Percentiles rank a stretch among this genome's conserved stretches.
Conservation (phyloP, 2,113 vertebrate genomes). For the Circaetus gallicus region DNA sequence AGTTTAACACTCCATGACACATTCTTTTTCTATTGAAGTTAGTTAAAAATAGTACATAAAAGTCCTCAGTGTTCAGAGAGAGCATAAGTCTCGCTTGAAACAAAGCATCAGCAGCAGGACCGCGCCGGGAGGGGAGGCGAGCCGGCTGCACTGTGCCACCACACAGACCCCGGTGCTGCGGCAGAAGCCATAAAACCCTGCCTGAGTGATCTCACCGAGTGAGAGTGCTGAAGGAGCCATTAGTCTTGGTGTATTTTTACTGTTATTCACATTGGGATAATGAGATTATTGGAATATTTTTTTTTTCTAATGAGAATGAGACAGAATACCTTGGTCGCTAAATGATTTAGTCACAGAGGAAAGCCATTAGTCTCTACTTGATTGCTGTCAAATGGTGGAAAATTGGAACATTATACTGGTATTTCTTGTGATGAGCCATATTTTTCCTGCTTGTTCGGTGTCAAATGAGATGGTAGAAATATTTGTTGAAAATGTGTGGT, state of each 20-base stretch:
- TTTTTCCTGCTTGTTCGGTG: slow-evolving; percentile 58
- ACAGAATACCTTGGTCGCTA: slow-evolving; percentile 83
- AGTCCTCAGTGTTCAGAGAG: neutral
- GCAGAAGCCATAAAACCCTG: slow-evolving; percentile 34
- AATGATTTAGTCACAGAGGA: slow-evolving; percentile 83
- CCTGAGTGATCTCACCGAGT: slow-evolving; percentile 60
- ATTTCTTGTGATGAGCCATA: slow-evolving; percentile 79
- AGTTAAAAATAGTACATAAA: slow-evolving; percentile 60
- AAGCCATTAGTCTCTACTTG: slow-evolving; percentile 83
- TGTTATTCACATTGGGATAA: slow-evolving; percentile 84
- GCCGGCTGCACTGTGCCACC: neutral
- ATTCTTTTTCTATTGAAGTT: slow-evolving; percentile 60
- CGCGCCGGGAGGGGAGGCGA: neutral
- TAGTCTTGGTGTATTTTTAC: slow-evolving; percentile 81
- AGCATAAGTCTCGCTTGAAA: neutral
- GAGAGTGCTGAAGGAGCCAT: slow-evolving; percentile 68
- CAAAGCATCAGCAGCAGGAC: neutral
- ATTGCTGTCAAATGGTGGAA: slow-evolving; percentile 87
- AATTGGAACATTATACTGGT: slow-evolving; percentile 80
- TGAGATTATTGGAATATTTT: slow-evolving; percentile 86
- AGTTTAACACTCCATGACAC: slow-evolving; percentile 78
- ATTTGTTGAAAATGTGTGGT: neutral
- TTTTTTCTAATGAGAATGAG: slow-evolving; percentile 86
- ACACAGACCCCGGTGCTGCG: neutral
- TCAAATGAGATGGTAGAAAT: slow-evolving; percentile 49